phyloP scores from a whole-genome alignment of 2,113 vertebrate species.

The Microtus oregoni region DNA sequence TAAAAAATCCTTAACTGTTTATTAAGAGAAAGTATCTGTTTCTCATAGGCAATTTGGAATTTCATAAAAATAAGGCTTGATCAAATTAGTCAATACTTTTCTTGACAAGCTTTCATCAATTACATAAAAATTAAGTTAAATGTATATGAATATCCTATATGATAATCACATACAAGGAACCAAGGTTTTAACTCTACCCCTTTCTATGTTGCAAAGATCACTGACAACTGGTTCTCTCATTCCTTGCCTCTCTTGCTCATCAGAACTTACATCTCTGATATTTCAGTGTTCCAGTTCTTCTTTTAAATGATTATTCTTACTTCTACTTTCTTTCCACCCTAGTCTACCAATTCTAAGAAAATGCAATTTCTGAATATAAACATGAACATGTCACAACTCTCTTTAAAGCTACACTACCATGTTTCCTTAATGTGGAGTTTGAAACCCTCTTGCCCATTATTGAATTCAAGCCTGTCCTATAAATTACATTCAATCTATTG shows the following conservation, averaged over 20 bases:
- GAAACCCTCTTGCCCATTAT: background rate
- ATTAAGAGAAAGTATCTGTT: constrained; percentile 13
- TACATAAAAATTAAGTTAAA: constrained; percentile 12
- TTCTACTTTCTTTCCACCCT: background rate
- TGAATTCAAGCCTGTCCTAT: background rate
- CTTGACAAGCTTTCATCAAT: constrained; percentile 27
- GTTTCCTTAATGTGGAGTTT: background rate
- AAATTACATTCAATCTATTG: background rate
- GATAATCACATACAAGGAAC: background rate
- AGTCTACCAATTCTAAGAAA: background rate
- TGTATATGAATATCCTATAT: background rate
- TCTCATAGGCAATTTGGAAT: constrained; percentile 15
- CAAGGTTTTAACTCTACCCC: background rate
- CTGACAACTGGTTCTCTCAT: background rate
- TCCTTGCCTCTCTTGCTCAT: constrained; percentile 18
- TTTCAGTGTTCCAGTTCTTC: background rate
- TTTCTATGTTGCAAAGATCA: constrained; percentile 14
- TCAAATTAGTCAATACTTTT: constrained; percentile 27
- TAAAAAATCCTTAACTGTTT: background rate
- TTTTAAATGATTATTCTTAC: background rate
- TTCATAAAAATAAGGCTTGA: background rate
- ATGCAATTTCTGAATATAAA: background rate
- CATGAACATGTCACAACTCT: background rate
- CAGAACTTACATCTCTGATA: background rate
- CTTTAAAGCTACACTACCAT: background rate